Base-by-base conservation (phyloP, 1,140 invertebrate genomes). In the Formica selysi region DNA sequence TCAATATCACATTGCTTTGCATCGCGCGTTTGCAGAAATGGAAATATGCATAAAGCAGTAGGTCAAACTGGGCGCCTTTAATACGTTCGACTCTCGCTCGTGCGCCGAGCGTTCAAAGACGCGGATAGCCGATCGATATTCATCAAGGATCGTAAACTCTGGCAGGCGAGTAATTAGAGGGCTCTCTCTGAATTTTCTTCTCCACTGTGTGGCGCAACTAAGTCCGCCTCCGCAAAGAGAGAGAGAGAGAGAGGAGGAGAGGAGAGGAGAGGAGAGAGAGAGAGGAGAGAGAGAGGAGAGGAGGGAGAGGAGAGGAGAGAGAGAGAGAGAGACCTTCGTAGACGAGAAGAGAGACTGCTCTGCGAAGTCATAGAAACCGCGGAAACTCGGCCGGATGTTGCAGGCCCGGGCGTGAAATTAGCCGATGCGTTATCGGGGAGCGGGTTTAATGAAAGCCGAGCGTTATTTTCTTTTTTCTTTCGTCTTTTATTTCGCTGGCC, bases 321-420 rank as follows among this genome's bases (percentile, higher is more conserved):
- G 16, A 32, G 16, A 26, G 51, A 59, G 22, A 59, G n/a, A 41
- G 57, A 38, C 41, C 19, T 19, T 16, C 10, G 48, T 22, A 70
- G 48, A 64, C n/a, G 51, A 74, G 64, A 29, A 61, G 84, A 57
- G 67, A 16, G 64, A 78, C 38, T 67, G 16, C 36, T 83, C 38
- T 3, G 38, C 61, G 38, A 79, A 88, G 74, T 76, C 79, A 76
- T 76, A 62, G 81, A 89, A 71, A 85, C 86, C 71, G 19, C 80
- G 19, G 62, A 81, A 84, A 67, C 59, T 83, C 59, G 65, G 62
- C 57, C 36, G 51, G 76, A 26, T 48, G 59, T 57, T 32, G 80
- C 59, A 78, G 71, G 85, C 71, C 68, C 29, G 65, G 89, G 85
- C 84, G 86, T 91, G 87, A 91, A 91, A 92, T 92, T 92, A 91